Conservation (phyloP, 2,797 vertebrate genomes). For the Mycteria americana region DNA sequence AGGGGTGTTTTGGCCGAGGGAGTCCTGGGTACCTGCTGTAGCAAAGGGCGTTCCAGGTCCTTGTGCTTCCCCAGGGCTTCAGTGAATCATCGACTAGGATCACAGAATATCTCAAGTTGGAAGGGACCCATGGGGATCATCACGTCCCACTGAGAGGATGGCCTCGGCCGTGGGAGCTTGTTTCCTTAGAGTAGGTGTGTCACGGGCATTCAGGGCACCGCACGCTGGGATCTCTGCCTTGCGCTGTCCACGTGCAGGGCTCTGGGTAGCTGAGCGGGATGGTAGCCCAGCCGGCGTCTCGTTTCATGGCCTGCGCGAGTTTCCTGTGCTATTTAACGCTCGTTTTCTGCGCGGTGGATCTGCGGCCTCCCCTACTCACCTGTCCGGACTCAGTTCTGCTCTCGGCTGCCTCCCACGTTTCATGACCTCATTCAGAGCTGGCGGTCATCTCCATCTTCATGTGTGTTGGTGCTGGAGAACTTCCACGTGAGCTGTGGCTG, state of each 20-base stretch:
- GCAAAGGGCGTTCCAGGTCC: not conserved
- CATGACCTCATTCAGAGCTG: not conserved
- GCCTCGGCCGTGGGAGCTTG: not conserved
- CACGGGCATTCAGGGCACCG: rapidly evolving
- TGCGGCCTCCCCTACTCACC: not conserved
- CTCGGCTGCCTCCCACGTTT: not conserved
- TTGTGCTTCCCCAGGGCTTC: too few species aligned
- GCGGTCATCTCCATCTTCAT: not conserved
- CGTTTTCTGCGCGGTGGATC: not conserved
- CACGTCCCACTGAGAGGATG: not conserved
- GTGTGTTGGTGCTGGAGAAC: not conserved
- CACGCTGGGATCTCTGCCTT: rapidly evolving
- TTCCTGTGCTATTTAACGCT: not conserved
- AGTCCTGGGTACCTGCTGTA: not conserved
- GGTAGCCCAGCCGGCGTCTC: not conserved
- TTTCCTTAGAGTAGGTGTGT: too few species aligned
- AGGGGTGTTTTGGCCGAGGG: not conserved
- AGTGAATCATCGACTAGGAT: not conserved
- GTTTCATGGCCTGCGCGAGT: not conserved
- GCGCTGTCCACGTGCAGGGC: not conserved
- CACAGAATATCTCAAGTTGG: not conserved
- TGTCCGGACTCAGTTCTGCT: not conserved
- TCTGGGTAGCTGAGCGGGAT: not conserved
- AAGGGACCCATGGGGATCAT: not conserved
- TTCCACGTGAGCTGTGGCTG: not conserved